Conservation (phyloP, 2,113 vertebrate species). For the Galeopterus variegatus region DNA sequence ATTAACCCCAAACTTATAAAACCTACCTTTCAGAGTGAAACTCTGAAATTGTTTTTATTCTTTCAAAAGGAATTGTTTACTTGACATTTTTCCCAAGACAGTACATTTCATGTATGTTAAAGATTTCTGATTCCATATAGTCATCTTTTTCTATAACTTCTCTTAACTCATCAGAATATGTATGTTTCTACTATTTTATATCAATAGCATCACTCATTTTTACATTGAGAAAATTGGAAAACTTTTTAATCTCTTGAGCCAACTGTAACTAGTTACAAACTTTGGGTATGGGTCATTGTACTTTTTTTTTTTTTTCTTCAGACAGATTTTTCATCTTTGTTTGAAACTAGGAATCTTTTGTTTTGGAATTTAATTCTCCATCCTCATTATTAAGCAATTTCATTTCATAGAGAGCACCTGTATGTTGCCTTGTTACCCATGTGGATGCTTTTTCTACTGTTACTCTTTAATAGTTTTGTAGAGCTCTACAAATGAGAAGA, state of each 20-base stretch:
- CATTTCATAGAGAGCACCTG: background rate
- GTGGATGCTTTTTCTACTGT: background rate
- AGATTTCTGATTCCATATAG: constrained; percentile 1
- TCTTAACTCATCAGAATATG: constrained; percentile 8
- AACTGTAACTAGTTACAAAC: background rate
- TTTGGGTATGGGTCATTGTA: background rate
- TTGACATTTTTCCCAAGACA: background rate
- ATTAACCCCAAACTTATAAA: constrained; percentile 17
- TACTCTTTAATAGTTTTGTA: background rate
- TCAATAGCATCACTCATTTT: background rate
- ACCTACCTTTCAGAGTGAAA: constrained; percentile 17
- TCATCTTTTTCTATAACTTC: background rate
- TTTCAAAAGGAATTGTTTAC: constrained; percentile 33
- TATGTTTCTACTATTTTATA: constrained; percentile 35
- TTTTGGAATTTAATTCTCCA: background rate
- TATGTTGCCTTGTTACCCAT: background rate
- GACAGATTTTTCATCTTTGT: background rate
- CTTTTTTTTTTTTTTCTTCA: background rate
- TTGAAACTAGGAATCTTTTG: background rate
- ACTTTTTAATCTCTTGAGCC: background rate
- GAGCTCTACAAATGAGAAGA: background rate
- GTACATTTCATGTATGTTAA: background rate
- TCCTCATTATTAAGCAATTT: background rate
- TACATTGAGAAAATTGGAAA: background rate
- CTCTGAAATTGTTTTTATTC: constrained; percentile 37